Base-by-base conservation (phyloP, 2,888 invertebrate genomes). In the Isoperla grammatica region DNA sequence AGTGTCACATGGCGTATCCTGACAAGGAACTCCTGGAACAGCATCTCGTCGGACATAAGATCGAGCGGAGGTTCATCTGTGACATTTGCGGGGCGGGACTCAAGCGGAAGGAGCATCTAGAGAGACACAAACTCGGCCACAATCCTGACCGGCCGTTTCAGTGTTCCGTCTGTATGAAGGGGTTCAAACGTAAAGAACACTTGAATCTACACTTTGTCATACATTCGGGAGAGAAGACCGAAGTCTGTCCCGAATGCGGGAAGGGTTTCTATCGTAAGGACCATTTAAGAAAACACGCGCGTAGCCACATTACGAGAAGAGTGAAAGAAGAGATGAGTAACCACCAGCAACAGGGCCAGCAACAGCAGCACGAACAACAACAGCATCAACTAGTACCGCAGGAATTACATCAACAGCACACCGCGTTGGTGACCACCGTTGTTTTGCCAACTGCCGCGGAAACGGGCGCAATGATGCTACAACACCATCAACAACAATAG, bases 181-280 rank as follows among this genome's bases (percentile, higher is more conserved):
- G 69, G 57, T 89, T 89, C 76, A 89, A 90, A 72, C 80, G 90
- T 60, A 85, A 88, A 72, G 90, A 90, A 71, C 90, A 90, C 69
- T 80, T 90, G 69, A 89, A 88, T 73, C 79, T 90, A 64, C 90
- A 90, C 75, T 85, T 86, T 67, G 88, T 90, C 67, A 90, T 90
- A 72, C 90, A 90, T 76, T 88, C 88, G 58, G 90, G 90, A 37
- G 85, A 88, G 72, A 90, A 90, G 75, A 88, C 87, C 4, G 88
- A 90, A 73, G 84, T 87, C 64, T 89, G 88, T 71, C 79, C 77
- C 37, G 85, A 87, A 71, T 89, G 88, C 68, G 87, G 87, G 45
- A 88, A 88, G 74, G 80, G 81, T 39, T 49, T 59, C 17, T 50
- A 40, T 42, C 80, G 88, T 57, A 89, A 88, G 70, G 90, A 90